Percentiles rank a stretch among this genome's conserved stretches.
Evolutionary conservation across 1,140 invertebrate species (phyloP).

Genomic region (Aphaenogaster rudis): DNA sequence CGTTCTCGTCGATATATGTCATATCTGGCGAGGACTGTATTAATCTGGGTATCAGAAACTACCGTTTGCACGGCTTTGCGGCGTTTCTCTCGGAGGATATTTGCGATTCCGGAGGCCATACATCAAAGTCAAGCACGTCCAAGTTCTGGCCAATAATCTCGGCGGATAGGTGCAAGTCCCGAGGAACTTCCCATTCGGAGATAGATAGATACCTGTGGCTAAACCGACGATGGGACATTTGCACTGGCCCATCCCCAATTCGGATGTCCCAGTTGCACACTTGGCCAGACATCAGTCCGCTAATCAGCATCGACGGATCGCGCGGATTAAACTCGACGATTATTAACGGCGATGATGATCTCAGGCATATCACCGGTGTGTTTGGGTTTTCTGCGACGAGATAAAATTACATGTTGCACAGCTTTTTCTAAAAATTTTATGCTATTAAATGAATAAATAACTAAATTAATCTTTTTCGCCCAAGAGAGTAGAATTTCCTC

Average conservation of each 20-base stretch:
- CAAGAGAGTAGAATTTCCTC: neutral
- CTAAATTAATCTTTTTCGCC: neutral
- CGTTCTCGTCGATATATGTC: conserved; percentile 9
- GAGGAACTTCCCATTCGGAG: conserved; percentile 47
- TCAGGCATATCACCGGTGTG: conserved; percentile 92
- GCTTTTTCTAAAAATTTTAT: neutral
- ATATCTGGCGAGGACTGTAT: conserved; percentile 26
- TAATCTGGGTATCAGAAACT: conserved; percentile 54
- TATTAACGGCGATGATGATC: conserved; percentile 91
- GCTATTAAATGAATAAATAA: neutral
- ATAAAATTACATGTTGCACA: neutral
- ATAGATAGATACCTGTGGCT: conserved; percentile 78
- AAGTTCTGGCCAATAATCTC: conserved; percentile 64
- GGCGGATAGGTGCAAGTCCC: conserved; percentile 58
- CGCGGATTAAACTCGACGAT: conserved; percentile 97
- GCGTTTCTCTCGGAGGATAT: conserved; percentile 59
- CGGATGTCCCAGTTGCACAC: conserved; percentile 94
- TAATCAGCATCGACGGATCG: conserved; percentile 94
- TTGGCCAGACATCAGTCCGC: conserved; percentile 95
- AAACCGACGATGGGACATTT: conserved; percentile 78
- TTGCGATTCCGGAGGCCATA: conserved; percentile 53
- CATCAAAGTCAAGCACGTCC: conserved; percentile 54
- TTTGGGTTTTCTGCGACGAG: conserved; percentile 93
- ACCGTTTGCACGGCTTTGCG: conserved; percentile 48
- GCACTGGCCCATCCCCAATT: conserved; percentile 89